Conservation (phyloP, 2,113 vertebrate genomes). For the Tychaedon coryphoeus region DNA sequence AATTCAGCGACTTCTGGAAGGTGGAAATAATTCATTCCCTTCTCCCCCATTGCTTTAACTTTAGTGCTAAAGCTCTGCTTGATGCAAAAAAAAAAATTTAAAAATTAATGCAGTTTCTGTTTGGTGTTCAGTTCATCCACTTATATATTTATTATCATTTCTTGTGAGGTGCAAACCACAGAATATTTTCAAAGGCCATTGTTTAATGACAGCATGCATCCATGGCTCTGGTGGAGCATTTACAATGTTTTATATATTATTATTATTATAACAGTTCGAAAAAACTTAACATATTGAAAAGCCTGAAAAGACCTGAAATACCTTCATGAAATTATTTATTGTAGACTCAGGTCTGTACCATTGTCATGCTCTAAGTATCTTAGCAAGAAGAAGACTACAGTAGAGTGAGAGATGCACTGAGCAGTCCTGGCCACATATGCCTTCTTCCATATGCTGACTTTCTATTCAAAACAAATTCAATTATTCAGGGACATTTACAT, state of each 20-base stretch:
- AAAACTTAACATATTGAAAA: background rate
- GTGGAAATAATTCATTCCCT: background rate
- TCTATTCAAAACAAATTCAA: background rate
- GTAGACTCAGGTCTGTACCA: background rate
- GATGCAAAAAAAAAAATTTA: background rate
- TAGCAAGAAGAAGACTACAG: background rate
- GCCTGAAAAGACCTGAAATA: background rate
- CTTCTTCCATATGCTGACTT: background rate
- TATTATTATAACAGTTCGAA: background rate
- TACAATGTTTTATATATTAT: background rate
- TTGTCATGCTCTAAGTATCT: background rate
- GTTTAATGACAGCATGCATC: background rate
- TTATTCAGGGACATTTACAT: background rate
- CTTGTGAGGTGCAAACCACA: background rate
- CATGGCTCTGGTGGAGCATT: background rate
- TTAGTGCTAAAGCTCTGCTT: background rate
- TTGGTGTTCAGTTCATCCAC: background rate
- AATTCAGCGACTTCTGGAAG: background rate
- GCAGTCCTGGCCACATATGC: background rate
- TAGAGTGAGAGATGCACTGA: background rate
- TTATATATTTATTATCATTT: background rate
- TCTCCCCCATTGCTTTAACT: background rate
- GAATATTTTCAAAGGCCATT: background rate
- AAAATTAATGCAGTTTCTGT: background rate
- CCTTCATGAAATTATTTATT: background rate